Base-by-base conservation (phyloP, 2,113 vertebrate species). In the Poicephalus gulielmi region DNA sequence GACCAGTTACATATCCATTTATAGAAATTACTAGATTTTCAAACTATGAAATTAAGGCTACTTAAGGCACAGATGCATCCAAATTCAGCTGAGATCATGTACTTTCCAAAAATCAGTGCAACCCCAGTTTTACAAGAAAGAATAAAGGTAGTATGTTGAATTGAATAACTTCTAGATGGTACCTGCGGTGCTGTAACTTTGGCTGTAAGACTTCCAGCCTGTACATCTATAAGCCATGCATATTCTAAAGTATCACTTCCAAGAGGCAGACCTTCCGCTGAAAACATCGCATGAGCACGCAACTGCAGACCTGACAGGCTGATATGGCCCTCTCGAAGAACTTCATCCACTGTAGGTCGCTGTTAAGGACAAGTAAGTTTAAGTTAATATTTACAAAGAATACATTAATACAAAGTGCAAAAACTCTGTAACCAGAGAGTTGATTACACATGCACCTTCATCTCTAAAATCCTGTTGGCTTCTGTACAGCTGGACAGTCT, bases 241-340 rank as follows among this genome's bases (percentile, higher is more conserved):
- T 99, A 99, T 93, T 99, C 99, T 79, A 99, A 95, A 4, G 99
- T 99, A 84, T 99, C 99, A 11, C 97, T 99, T 39, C 99, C 99
- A 43, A 98, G 92, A 31, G 99, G 99, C 63, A 99, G 96, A 23
- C 99, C 99, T 95, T 99, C 99, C 0, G 98, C 98, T 2, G 99
- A 99, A 92, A 99, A 99, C 99, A 99, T 99, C 52, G 99, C 99
- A 1, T 99, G 99, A 35, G 99, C 99, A 16, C 99, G 98, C 97
- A 99, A 97, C 98, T 99, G 99, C 89, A 99, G 98, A 33, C 99
- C 99, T 0, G 99, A 99, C 88, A 99, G 98, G 96, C 97, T 99
- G 86, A 99, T 98, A 96, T 99, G 99, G 30, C 99, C 99, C 57
- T 99, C 99, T 87, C 99, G 97, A 64, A 99, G 98, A 43, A 98